phyloP scores from a whole-genome alignment of 2,113 vertebrate species.

The Corythornis vintsioides region DNA sequence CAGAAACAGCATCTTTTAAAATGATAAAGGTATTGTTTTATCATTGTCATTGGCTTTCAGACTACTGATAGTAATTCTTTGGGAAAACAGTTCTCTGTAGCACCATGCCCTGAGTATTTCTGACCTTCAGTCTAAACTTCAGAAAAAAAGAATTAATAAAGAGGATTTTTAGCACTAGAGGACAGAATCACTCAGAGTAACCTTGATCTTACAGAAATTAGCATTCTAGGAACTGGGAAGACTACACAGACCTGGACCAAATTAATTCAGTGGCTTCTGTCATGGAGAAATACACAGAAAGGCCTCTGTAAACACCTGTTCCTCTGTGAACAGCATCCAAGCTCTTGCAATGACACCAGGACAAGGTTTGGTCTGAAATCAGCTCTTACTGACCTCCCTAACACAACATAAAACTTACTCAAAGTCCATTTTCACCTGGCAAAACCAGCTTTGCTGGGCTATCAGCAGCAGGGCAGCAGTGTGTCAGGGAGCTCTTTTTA shows the following conservation, averaged over 20 bases:
- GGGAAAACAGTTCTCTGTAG: neutral
- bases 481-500: neutral
- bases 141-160: neutral
- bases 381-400: neutral
- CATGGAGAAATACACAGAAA: rapidly evolving
- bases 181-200: neutral
- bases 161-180: neutral
- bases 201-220: neutral
- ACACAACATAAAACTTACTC: neutral
- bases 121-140: neutral
- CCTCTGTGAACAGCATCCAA: neutral
- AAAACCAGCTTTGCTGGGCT: neutral
- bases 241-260: neutral
- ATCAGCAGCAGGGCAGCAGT: neutral
- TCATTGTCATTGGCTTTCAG: neutral
- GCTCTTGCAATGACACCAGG: neutral
- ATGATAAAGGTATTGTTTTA: neutral
- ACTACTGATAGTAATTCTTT: neutral
- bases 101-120: neutral
- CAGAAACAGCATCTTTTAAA: neutral
- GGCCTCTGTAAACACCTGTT: neutral
- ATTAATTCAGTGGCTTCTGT: neutral
- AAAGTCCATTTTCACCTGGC: neutral
- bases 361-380: neutral
- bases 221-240: neutral